A percentile compares a stretch with the other conserved stretches of the same genome.
Conservation (phyloP, 2,797 vertebrate species). For the Microctenopoma steveboyesi region DNA sequence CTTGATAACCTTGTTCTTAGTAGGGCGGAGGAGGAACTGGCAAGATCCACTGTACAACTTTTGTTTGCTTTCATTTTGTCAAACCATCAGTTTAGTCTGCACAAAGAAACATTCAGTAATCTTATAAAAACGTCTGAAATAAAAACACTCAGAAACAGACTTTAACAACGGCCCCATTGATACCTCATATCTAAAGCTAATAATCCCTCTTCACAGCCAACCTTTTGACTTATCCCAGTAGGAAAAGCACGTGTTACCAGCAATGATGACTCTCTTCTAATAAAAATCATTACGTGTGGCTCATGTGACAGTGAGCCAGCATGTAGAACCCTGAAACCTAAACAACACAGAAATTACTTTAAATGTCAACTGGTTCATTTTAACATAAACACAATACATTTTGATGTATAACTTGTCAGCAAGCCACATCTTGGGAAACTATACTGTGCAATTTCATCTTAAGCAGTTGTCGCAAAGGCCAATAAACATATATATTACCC, state of each 20-base stretch:
- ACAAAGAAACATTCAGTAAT: slow-evolving; percentile 40
- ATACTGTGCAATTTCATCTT: no score
- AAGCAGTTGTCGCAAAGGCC: no score
- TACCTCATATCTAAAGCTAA: neutral
- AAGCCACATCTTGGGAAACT: no score
- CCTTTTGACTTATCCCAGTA: neutral
- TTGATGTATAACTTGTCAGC: neutral
- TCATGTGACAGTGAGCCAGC: neutral
- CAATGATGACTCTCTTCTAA: neutral
- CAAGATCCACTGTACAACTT: slow-evolving; percentile 27
- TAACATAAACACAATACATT: neutral
- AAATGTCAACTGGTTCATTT: neutral
- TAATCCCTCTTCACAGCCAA: slow-evolving; percentile 3
- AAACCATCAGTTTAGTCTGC: slow-evolving; percentile 25
- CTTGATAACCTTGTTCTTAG: slow-evolving; percentile 72
- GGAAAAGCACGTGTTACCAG: neutral
- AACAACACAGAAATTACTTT: neutral
- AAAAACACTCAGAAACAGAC: slow-evolving; percentile 26
- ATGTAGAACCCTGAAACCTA: neutral
- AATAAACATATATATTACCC: no score
- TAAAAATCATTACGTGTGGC: neutral
- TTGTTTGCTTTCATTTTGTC: slow-evolving; percentile 64
- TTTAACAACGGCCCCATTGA: slow-evolving; percentile 1
- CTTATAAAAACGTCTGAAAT: slow-evolving; percentile 41
- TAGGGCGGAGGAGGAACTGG: slow-evolving; percentile 64